Evolutionary conservation across 2,888 invertebrate species (phyloP).

Genomic region (Chouioia cunea): DNA sequence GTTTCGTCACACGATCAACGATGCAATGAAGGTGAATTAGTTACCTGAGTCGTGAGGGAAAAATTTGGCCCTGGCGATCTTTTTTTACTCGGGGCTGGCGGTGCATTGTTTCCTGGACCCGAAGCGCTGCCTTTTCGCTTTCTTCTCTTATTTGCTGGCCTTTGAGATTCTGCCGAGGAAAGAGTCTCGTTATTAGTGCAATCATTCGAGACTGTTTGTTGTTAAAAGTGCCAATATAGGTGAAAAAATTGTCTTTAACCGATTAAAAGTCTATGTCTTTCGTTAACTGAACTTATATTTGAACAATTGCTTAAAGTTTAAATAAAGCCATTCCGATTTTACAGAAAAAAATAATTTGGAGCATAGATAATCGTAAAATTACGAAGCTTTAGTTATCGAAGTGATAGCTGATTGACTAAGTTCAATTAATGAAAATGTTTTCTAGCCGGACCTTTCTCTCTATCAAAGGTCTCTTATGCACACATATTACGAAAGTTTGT

Average conservation of each 20-base stretch:
- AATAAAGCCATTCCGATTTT: too few species aligned
- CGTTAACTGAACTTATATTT: not conserved
- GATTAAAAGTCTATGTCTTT: not conserved
- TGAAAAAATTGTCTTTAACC: not conserved
- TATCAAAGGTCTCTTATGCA: constrained; percentile 67
- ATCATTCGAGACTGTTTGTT: constrained; percentile 40
- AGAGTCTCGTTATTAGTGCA: not conserved
- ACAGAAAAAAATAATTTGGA: too few species aligned
- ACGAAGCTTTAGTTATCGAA: too few species aligned
- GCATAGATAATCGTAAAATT: too few species aligned
- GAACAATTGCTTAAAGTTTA: too few species aligned
- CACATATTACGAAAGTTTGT: constrained; percentile 52
- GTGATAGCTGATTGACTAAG: constrained; percentile 32
- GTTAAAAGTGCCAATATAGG: constrained; percentile 33
- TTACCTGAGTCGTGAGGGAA: constrained; percentile 92
- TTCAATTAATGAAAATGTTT: constrained; percentile 49
- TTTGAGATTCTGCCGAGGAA: constrained; percentile 83
- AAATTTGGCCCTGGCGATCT: constrained; percentile 97
- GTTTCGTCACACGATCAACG: not conserved
- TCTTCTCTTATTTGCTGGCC: constrained; percentile 94
- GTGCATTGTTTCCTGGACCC: constrained; percentile 85
- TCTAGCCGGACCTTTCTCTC: constrained; percentile 68
- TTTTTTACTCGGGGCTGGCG: constrained; percentile 93
- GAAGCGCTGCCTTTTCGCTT: constrained; percentile 95
- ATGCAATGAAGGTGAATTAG: constrained; percentile 9